Evolutionary conservation across 2,113 vertebrate species (phyloP).

Genomic region (Chaetorhynchus papuensis): DNA sequence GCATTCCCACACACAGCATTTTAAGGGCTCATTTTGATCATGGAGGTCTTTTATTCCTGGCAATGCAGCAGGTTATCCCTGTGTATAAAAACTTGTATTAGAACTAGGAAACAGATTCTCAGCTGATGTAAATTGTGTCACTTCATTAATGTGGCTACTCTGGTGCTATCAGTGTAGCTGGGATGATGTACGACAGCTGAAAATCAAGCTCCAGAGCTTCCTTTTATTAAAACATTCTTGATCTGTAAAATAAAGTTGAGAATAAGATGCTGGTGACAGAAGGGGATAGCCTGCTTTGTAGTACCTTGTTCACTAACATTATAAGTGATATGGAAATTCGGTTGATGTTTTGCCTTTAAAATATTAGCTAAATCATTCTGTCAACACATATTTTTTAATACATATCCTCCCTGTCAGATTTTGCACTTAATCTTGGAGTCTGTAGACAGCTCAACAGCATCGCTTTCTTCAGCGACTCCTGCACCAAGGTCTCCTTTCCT

Average conservation of each 20-base stretch:
- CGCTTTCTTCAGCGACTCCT: slow-evolving; percentile 8
- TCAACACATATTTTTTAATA: slow-evolving; percentile 67
- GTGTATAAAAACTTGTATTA: not conserved
- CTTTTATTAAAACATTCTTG: slow-evolving; percentile 38
- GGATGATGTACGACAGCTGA: slow-evolving; percentile 40
- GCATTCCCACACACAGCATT: not conserved
- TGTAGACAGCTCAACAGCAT: slow-evolving; percentile 60
- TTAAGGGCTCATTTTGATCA: not conserved
- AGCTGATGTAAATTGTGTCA: not conserved
- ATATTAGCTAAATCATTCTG: slow-evolving; percentile 65
- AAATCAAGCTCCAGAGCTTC: slow-evolving; percentile 12
- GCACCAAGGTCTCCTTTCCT: slow-evolving; percentile 62
- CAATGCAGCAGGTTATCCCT: not conserved
- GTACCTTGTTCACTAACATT: slow-evolving; percentile 30
- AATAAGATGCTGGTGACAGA: slow-evolving; percentile 51
- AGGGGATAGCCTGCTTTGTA: slow-evolving; percentile 33
- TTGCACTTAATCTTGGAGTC: slow-evolving; percentile 57
- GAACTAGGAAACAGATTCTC: not conserved
- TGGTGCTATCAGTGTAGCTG: not conserved
- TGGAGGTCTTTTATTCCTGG: not conserved
- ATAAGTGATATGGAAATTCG: slow-evolving; percentile 50
- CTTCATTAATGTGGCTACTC: not conserved
- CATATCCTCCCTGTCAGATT: slow-evolving; percentile 63
- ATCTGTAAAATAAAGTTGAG: slow-evolving; percentile 22
- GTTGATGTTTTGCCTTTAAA: slow-evolving; percentile 64